Evolutionary conservation across 2,888 invertebrate species (phyloP), one percentile per base, ranked within the genome.

Genomic region (Podabrus alpinus): DNA sequence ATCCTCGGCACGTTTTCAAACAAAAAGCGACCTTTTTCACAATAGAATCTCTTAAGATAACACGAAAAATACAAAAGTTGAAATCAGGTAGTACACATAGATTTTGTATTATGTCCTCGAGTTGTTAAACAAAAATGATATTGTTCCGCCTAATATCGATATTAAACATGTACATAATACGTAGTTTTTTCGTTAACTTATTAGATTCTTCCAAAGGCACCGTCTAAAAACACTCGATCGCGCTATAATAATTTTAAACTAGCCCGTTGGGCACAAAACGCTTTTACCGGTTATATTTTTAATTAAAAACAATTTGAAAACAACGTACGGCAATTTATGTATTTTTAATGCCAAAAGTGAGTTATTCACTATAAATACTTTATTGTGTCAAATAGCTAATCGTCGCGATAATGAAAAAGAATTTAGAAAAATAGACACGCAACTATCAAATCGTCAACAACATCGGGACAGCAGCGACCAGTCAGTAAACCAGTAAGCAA

Each of bases 41-140:
- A 45, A 45, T 45, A 9, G n/a, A 64, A 64, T 21, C 16, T 62
- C 17, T 62, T n/a, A 60, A 60, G 15, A 60, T 60, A 60, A 17
- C 19, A 9, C 62, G 62, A 62, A 16, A 16, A 17, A 10, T 17
- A 13, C 19, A n/a, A 45, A n/a, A 45, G 29, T 45, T 45, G n/a
- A n/a, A 45, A 45, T n/a, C 45, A n/a, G n/a, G 45, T 45, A n/a
- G n/a, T n/a, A n/a, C n/a, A n/a, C n/a, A n/a, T n/a, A 45, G 5
- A 29, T 29, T 29, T n/a, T 13, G 29, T 29, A 24, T 24, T 9
- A 24, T 24, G 10, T 11, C 3, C 11, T 11, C 11, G 11, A 25
- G 25, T 29, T 29, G 11, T 11, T 25, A 83, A 84, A 85, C 84
- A 83, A 84, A 84, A 84, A 83, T 81, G 79, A 81, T 85, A 85